phyloP scores from a whole-genome alignment of 1,140 invertebrate genomes.

The Tetraneura akinire region DNA sequence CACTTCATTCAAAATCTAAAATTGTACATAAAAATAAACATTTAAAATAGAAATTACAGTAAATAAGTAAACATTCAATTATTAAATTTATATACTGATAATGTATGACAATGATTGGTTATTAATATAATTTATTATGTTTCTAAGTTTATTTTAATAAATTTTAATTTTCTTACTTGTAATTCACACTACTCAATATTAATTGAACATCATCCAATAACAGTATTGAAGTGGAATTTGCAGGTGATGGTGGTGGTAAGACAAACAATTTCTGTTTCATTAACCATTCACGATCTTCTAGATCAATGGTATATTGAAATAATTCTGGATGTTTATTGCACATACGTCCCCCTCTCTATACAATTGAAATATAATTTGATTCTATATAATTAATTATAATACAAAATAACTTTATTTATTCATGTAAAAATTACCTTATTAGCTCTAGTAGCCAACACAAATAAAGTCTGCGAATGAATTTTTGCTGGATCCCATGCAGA shows the following conservation, averaged over 20 bases:
- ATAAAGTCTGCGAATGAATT: slow-evolving; percentile 69
- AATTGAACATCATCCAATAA: slow-evolving; percentile 79
- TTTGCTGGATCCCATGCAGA: slow-evolving; percentile 75
- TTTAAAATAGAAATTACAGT: too few species aligned
- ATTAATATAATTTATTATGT: too few species aligned
- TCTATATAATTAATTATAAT: background rate
- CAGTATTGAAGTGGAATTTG: slow-evolving; percentile 67
- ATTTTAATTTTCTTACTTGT: slow-evolving; percentile 60
- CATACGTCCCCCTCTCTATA: slow-evolving; percentile 27
- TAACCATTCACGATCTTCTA: slow-evolving; percentile 81
- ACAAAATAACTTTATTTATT: background rate
- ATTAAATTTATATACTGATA: too few species aligned
- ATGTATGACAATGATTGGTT: too few species aligned
- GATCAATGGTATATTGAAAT: slow-evolving; percentile 76
- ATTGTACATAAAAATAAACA: too few species aligned
- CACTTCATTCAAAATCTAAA: too few species aligned
- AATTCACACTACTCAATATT: slow-evolving; percentile 71
- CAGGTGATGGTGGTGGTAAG: slow-evolving; percentile 64
- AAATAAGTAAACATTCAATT: too few species aligned
- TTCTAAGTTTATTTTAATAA: too few species aligned
- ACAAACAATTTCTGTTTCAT: slow-evolving; percentile 74
- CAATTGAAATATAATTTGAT: background rate
- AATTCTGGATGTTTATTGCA: slow-evolving; percentile 70
- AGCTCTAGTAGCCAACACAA: slow-evolving; percentile 67
- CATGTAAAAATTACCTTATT: slow-evolving; percentile 53